These are phyloP conservation scores for Lophotis ruficrista DNA, from an alignment of 2,113 vertebrate species.

Conservation along the genomic window DNA sequence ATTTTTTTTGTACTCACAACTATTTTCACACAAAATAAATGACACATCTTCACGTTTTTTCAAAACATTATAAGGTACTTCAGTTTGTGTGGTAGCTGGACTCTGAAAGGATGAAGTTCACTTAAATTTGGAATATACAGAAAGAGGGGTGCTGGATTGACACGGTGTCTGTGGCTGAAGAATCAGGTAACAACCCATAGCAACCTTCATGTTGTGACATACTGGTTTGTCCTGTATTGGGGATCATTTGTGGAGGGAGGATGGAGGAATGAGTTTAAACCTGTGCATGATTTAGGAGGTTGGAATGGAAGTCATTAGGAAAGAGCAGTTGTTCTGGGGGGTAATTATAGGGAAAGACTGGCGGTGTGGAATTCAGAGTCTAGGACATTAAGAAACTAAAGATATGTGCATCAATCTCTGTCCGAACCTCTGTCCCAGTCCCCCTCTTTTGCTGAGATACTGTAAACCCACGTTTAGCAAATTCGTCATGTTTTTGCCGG, in stretches of 20 bases:
- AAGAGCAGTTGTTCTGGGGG: slow-evolving; percentile 16
- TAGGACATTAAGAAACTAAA: neutral
- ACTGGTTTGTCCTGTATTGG: slow-evolving; percentile 16
- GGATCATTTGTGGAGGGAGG: neutral
- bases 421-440: neutral
- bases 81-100: neutral
- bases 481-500: neutral
- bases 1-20: neutral
- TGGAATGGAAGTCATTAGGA: slow-evolving; percentile 53
- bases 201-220: neutral
- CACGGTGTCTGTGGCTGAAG: neutral
- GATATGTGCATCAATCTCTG: neutral
- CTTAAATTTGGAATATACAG: neutral
- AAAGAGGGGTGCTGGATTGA: neutral
- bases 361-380: neutral
- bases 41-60: neutral
- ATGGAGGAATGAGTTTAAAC: slow-evolving; percentile 20
- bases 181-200: neutral
- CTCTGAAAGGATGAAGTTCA: neutral
- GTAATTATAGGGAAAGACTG: neutral
- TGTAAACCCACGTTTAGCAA: neutral
- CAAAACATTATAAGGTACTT: neutral
- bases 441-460: neutral
- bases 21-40: neutral
- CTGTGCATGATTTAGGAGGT: slow-evolving; percentile 25